Percentiles rank a stretch among this genome's conserved stretches.
These are phyloP conservation scores for Panzeria rudis DNA, from an alignment of 2,888 invertebrate species.

Conservation along the genomic window DNA sequence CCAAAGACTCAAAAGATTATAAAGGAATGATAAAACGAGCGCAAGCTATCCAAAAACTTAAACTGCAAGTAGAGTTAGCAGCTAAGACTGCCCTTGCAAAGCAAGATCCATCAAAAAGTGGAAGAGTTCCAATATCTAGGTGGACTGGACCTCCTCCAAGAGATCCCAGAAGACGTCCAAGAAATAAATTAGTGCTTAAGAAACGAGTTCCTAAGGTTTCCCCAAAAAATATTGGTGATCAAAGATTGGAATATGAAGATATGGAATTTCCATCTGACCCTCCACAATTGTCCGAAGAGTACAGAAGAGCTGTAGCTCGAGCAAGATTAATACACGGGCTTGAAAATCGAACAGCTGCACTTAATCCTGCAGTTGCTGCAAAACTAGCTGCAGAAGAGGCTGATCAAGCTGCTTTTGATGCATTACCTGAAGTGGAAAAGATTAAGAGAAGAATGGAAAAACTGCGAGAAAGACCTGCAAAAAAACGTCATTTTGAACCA, in stretches of 20 bases:
- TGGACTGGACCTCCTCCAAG: conserved; percentile 18
- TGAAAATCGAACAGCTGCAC: conserved; percentile 47
- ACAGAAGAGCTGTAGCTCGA: conserved; percentile 51
- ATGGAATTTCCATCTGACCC: conserved; percentile 12
- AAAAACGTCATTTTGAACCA: conserved; percentile 27
- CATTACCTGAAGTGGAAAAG: conserved; percentile 48
- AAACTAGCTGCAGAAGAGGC: conserved; percentile 29
- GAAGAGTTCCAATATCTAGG: conserved; percentile 36
- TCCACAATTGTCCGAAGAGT: conserved; percentile 41
- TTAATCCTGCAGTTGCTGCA: conserved; percentile 51
- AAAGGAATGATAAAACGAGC: conserved; percentile 46
- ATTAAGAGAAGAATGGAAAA: conserved; percentile 55
- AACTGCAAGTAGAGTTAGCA: conserved; percentile 1
- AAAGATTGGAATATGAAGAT: neutral
- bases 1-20: conserved; percentile 64
- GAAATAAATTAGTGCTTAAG: conserved; percentile 32
- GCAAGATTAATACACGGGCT: conserved; percentile 54
- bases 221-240: neutral
- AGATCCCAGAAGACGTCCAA: neutral
- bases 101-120: neutral
- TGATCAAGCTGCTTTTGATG: conserved; percentile 43
- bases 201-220: conserved; percentile 19
- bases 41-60: conserved; percentile 45
- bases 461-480: conserved; percentile 4
- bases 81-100: neutral